Evolutionary conservation across 2,888 invertebrate species (phyloP).

Genomic region (Gortyna flavago): DNA sequence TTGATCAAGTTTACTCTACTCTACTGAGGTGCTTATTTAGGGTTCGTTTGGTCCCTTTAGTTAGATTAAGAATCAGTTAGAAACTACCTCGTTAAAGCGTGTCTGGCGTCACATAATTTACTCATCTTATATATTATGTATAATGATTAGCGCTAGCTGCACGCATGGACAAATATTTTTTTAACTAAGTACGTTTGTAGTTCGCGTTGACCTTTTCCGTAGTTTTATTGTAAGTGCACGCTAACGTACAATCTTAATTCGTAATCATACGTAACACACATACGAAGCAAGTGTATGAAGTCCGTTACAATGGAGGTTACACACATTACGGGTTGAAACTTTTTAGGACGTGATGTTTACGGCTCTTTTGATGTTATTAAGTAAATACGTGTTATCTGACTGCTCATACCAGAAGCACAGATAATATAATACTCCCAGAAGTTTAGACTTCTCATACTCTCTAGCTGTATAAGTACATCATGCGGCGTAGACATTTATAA

Average conservation of each 20-base stretch:
- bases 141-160: conserved; percentile 31
- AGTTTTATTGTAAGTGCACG: conserved; percentile 52
- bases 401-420: conserved; percentile 18
- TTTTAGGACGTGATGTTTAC: conserved; percentile 83
- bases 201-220: conserved; percentile 53
- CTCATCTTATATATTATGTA: conserved; percentile 29
- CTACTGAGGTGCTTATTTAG: neutral
- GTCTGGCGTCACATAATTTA: conserved; percentile 6
- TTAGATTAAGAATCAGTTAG: conserved; percentile 23
- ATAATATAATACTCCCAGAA: too few species aligned
- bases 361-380: conserved; percentile 74
- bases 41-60: neutral
- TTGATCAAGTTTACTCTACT: conserved; percentile 12
- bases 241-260: conserved; percentile 55
- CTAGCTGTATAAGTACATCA: neutral
- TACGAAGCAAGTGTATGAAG: conserved; percentile 55
- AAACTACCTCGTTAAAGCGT: conserved; percentile 34
- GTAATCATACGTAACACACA: conserved; percentile 68
- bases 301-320: conserved; percentile 71
- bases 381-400: conserved; percentile 52
- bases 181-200: conserved; percentile 39
- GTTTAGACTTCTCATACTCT: conserved; percentile 1
- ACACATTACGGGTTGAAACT: conserved; percentile 73
- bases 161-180: conserved; percentile 37
- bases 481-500: conserved; percentile 12